phyloP scores from a whole-genome alignment of 92 coral and sea anemone species.

The Diadumene lineata region DNA sequence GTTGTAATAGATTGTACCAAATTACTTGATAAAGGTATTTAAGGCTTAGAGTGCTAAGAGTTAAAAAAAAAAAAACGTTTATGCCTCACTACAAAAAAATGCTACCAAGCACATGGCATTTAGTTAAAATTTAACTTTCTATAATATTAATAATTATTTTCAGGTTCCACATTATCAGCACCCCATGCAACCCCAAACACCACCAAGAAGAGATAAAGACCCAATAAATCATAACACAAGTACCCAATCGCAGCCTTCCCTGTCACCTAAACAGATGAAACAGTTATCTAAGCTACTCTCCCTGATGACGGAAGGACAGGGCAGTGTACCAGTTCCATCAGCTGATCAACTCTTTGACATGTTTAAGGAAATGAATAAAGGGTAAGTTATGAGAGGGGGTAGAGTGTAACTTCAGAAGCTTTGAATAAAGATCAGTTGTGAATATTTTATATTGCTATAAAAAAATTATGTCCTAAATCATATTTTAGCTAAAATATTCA shows the following conservation, averaged over 20 bases:
- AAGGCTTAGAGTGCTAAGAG: too few relatives aligned
- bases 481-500: too few relatives aligned
- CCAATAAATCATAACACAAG: slow-evolving; percentile 31
- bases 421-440: too few relatives aligned
- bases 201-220: slow-evolving; percentile 74
- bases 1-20: too few relatives aligned
- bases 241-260: slow-evolving; percentile 30
- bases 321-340: slow-evolving; percentile 52
- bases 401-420: too few relatives aligned
- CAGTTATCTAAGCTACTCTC: slow-evolving; percentile 66
- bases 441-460: too few relatives aligned
- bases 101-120: slow-evolving; percentile 17
- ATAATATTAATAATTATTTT: too few relatives aligned
- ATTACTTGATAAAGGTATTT: too few relatives aligned
- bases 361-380: slow-evolving; percentile 55
- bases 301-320: slow-evolving; percentile 40
- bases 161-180: slow-evolving; percentile 14
- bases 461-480: too few relatives aligned
- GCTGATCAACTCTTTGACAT: slow-evolving; percentile 61
- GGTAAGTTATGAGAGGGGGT: slow-evolving; percentile 24
- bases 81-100: too few relatives aligned
- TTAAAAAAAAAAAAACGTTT: too few relatives aligned
- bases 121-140: neutral
- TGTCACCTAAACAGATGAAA: slow-evolving; percentile 72
- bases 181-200: slow-evolving; percentile 67